Base-by-base conservation (phyloP, 2,113 vertebrate genomes). In the Gambusia affinis region DNA sequence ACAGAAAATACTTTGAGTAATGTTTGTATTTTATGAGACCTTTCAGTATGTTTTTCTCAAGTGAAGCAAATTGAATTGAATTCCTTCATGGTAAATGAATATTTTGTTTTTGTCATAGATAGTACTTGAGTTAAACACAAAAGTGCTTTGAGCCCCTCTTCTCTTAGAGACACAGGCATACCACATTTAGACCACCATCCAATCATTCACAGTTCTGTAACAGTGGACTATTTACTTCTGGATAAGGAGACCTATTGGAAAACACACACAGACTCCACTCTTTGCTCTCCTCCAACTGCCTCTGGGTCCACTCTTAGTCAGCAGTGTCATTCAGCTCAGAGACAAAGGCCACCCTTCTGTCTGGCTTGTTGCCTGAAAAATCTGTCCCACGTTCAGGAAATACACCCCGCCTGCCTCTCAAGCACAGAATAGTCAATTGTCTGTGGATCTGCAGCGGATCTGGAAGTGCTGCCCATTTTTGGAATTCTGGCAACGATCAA, bases 291-390 rank as follows among this genome's bases (percentile, higher is more conserved):
- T 87, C 84, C 80, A 82, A 64, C 90, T 85, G 80, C 82, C 88
- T 69, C 75, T 72, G 39, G 61, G 84, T 80, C 67, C 61, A 57
- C 76, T 88, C 88, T 89, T 78, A 88, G 76, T 89, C 89, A 92
- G 92, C 88, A 89, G 82, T 76, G 87, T 92, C 85, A 93, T 94
- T 94, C 86, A 92, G 84, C 72, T 75, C 72, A 70, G 83, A 86
- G 89, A 95, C 93, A 93, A 93, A 94, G 89, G 86, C 87, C 91
- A 88, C 89, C 92, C 93, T 93, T 93, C 91, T 92, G 82, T 86
- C 89, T 94, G 93, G 93, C 91, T 88, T 47, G 2, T 61, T 84
- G 92, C 93, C 91, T 93, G 92, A 91, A 91, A 94, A 92, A 88
- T 90, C 90, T 87, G 89, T 88, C 93, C 89, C 81, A 88, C 91